phyloP scores from a whole-genome alignment of 2,113 vertebrate species.

The Corythornis madagascariensis region DNA sequence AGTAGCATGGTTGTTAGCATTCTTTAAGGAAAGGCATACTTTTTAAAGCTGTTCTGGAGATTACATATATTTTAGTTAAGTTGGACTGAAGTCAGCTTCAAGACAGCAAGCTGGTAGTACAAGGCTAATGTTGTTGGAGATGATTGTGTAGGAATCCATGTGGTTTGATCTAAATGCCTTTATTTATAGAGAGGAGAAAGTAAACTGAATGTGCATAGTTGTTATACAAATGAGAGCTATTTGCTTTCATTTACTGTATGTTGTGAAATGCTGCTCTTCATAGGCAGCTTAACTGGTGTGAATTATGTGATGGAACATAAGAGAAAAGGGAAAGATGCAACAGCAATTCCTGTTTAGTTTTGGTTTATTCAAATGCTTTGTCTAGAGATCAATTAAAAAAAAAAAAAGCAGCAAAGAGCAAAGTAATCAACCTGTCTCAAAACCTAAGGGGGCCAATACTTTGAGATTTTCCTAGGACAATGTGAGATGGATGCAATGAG shows the following conservation, averaged over 20 bases:
- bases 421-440: not conserved
- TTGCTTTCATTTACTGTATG: not conserved
- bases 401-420: not conserved
- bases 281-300: not conserved
- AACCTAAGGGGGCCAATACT: not conserved
- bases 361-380: not conserved
- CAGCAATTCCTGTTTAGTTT: not conserved
- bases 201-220: not conserved
- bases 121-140: not conserved
- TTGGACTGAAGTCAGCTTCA: not conserved
- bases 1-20: not conserved
- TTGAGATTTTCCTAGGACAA: not conserved
- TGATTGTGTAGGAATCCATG: not conserved
- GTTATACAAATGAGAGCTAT: not conserved
- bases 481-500: not conserved
- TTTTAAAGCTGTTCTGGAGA: not conserved
- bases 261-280: not conserved
- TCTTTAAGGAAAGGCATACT: not conserved
- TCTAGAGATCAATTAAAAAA: not conserved
- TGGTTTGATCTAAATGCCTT: not conserved
- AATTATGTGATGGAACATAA: not conserved
- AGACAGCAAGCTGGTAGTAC: not conserved
- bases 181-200: not conserved
- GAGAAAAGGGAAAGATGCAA: not conserved
- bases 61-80: not conserved